phyloP scores from a whole-genome alignment of 2,888 invertebrate genomes.

The Nasonia oneida region DNA sequence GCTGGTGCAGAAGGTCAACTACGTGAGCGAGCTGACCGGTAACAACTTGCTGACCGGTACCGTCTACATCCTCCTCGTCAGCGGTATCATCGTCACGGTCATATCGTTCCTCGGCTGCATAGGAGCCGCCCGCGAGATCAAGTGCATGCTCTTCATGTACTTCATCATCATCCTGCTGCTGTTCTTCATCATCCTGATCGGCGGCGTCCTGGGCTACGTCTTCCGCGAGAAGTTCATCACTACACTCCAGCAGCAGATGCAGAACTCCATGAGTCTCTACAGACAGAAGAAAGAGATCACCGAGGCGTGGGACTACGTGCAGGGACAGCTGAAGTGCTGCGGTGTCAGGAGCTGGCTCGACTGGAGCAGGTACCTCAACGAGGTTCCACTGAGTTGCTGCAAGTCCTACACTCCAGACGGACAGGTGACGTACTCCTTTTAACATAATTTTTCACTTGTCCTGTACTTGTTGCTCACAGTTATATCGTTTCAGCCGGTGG shows the following conservation, averaged over 20 bases:
- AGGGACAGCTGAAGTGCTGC: slow-evolving; percentile 90
- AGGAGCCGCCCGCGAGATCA: slow-evolving; percentile 96
- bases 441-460: neutral
- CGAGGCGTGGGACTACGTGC: slow-evolving; percentile 93
- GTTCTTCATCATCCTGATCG: slow-evolving; percentile 94
- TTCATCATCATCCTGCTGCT: slow-evolving; percentile 93
- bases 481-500: slow-evolving; percentile 77
- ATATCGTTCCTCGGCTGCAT: slow-evolving; percentile 95
- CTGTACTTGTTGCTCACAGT: neutral
- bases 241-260: slow-evolving; percentile 89
- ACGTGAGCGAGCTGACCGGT: slow-evolving; percentile 91
- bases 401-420: slow-evolving; percentile 81
- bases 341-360: slow-evolving; percentile 88
- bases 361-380: slow-evolving; percentile 81
- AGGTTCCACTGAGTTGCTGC: slow-evolving; percentile 89
- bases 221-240: slow-evolving; percentile 91
- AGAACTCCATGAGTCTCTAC: slow-evolving; percentile 87
- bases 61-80: slow-evolving; percentile 90
- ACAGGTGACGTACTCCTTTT: slow-evolving; percentile 77
- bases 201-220: slow-evolving; percentile 94
- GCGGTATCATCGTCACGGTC: slow-evolving; percentile 89
- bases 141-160: slow-evolving; percentile 95
- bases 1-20: slow-evolving; percentile 88
- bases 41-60: slow-evolving; percentile 92
- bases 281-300: slow-evolving; percentile 86